phyloP scores from a whole-genome alignment of 1,140 invertebrate species.

The Drosophila watanabei region DNA sequence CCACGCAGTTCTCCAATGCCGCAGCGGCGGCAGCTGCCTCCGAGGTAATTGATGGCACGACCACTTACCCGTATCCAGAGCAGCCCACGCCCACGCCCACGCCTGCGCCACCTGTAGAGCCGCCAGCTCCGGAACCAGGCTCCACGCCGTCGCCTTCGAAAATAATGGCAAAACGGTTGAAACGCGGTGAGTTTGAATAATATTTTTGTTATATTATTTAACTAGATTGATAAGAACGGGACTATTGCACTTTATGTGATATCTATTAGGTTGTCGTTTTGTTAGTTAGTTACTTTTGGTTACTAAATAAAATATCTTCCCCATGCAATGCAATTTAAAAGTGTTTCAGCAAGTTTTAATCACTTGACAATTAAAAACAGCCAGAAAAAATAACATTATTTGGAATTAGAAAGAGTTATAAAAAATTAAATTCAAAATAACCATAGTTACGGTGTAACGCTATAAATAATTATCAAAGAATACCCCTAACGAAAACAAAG shows the following conservation, averaged over 20 bases:
- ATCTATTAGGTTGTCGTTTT: neutral
- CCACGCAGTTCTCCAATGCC: constrained; percentile 76
- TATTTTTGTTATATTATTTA: neutral
- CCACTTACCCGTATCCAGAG: constrained; percentile 56
- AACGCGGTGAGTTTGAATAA: constrained; percentile 63
- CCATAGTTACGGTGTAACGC: neutral
- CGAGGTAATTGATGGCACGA: constrained; percentile 77
- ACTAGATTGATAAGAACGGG: neutral
- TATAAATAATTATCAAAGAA: constrained; percentile 4
- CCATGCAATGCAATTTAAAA: neutral
- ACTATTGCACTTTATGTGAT: neutral
- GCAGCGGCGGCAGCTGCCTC: constrained; percentile 71
- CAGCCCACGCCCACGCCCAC: constrained; percentile 26
- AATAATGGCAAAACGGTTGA: constrained; percentile 54
- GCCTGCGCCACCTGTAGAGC: neutral
- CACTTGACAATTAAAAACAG: neutral
- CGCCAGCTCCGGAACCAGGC: constrained; percentile 10
- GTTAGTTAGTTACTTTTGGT: neutral
- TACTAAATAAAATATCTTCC: neutral
- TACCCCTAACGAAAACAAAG: constrained; percentile 43
- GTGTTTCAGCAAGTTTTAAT: neutral
- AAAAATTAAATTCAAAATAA: too few species aligned
- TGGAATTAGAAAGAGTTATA: too few species aligned
- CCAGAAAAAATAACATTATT: neutral
- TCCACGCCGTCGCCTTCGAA: constrained; percentile 38